phyloP scores from a whole-genome alignment of 2,797 vertebrate species.

The Artibeus jamaicensis region DNA sequence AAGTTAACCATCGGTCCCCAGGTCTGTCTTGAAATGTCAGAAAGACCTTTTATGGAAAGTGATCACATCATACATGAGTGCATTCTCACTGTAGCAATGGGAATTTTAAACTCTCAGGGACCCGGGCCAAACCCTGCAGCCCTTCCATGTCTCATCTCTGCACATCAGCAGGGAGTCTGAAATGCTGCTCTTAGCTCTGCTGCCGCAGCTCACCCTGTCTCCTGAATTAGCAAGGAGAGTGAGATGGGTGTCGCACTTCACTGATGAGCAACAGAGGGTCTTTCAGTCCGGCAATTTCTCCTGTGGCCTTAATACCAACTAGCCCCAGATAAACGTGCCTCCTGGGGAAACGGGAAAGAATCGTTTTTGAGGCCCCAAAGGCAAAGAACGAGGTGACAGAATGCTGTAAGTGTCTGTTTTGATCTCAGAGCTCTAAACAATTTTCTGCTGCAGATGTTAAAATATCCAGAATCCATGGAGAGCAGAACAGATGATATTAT shows the following conservation, averaged over 20 bases:
- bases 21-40: neutral
- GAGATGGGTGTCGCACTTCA: neutral
- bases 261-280: neutral
- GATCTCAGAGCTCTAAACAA: slow-evolving; percentile 10
- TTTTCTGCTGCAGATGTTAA: slow-evolving; percentile 7
- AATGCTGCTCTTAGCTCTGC: neutral
- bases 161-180: neutral
- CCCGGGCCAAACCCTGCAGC: neutral
- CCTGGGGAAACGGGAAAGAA: neutral
- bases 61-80: neutral
- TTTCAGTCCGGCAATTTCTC: neutral
- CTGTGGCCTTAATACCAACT: neutral
- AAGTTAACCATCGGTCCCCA: too few species aligned
- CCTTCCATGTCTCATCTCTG: neutral
- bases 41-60: neutral
- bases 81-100: neutral
- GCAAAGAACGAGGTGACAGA: neutral
- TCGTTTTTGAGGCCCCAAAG: neutral
- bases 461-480: neutral
- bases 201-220: neutral
- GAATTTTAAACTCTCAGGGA: neutral
- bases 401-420: neutral
- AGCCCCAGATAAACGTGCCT: neutral
- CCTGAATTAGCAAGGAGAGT: fast-evolving
- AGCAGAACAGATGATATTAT: neutral